Conservation (phyloP, 2,113 vertebrate genomes). For the Protobothrops flavoviridis region DNA sequence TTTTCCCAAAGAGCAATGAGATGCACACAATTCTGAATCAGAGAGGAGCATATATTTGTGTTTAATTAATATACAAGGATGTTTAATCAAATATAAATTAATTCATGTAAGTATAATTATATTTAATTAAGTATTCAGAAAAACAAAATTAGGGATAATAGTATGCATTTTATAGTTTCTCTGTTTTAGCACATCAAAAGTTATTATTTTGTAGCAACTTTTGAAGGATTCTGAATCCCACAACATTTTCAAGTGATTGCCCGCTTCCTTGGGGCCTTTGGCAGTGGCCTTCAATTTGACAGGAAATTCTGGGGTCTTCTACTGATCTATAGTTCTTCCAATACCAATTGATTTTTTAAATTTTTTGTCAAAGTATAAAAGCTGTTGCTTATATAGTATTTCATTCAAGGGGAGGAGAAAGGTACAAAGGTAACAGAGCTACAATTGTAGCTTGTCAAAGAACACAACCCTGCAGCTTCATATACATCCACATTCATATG, state of each 20-base stretch:
- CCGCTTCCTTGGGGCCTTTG: not conserved
- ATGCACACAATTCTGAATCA: not conserved
- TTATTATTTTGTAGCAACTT: not conserved
- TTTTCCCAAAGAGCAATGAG: not conserved
- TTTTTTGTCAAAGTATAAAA: not conserved
- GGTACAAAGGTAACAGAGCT: not conserved
- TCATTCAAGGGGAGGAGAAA: not conserved
- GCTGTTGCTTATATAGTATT: not conserved
- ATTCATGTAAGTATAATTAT: not conserved
- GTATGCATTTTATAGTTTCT: not conserved
- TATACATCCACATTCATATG: not conserved
- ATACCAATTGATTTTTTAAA: not conserved
- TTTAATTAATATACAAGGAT: not conserved
- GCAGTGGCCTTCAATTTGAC: not conserved
- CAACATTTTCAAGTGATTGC: not conserved
- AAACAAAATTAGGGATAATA: not conserved
- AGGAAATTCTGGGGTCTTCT: not conserved
- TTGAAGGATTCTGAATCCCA: not conserved
- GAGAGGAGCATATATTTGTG: not conserved
- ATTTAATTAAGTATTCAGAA: not conserved
- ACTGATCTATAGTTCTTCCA: not conserved
- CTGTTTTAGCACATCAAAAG: not conserved
- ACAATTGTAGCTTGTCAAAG: not conserved
- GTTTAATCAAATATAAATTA: not conserved
- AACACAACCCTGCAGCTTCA: not conserved